Evolutionary conservation across 2,888 invertebrate species (phyloP).

Genomic region (Aporophyla lueneburgensis): DNA sequence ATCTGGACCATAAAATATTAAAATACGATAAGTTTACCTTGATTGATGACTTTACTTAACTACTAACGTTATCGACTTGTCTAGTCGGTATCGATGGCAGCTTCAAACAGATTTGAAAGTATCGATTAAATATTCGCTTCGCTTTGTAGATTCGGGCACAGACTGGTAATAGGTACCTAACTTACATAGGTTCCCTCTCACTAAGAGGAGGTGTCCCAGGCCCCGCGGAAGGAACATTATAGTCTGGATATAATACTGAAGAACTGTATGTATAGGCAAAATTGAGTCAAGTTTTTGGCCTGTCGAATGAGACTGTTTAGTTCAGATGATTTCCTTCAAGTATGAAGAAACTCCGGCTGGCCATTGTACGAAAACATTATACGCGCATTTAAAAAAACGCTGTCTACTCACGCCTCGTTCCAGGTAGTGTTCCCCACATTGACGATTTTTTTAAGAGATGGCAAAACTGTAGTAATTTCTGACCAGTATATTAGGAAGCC

Average conservation of each 20-base stretch:
- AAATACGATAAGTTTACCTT: neutral
- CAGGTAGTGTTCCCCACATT: too few species aligned
- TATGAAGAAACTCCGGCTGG: neutral
- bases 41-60: neutral
- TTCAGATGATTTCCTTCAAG: neutral
- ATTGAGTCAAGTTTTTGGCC: neutral
- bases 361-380: too few species aligned
- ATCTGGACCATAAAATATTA: slow-evolving; percentile 11
- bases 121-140: slow-evolving; percentile 10
- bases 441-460: too few species aligned
- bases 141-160: neutral
- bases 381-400: too few species aligned
- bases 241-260: too few species aligned
- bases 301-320: neutral
- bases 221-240: too few species aligned
- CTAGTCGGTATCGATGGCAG: slow-evolving; percentile 14
- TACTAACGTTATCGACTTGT: neutral
- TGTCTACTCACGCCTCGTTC: too few species aligned
- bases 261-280: neutral
- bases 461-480: neutral
- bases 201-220: too few species aligned
- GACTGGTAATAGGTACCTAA: neutral
- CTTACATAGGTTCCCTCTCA: neutral
- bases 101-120: slow-evolving; percentile 18
- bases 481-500: neutral